Evolutionary conservation across 2,113 vertebrate species (phyloP), one percentile per base, ranked within the genome.

Genomic region (Lathamus discolor): DNA sequence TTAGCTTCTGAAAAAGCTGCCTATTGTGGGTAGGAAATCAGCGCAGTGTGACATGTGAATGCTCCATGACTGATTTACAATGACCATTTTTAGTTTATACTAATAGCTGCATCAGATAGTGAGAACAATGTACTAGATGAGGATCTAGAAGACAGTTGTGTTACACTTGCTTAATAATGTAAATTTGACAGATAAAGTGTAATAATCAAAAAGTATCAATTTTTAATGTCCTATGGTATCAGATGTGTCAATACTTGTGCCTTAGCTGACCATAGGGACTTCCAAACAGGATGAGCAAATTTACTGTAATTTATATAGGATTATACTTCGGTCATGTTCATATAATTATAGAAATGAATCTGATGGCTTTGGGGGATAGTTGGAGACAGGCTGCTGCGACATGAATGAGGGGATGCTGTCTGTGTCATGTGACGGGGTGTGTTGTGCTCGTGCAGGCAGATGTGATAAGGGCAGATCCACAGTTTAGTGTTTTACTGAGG

Each of bases 361-460:
- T 57, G 28, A 16, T 72, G 44, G 17, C 52, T 81, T 55, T 73
- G 20, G 29, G 23, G 86, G 33, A 43, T n/a, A 43, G 16, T 13
- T 44, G 64, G 28, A 80, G 54, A 12, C 2, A 3, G 24, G 11
- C 29, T 86, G 33, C 33, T 0, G 0, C 73, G 59, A 29, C 15
- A 4, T 7, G 9, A 46, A 13, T 15, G 52, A 64, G 23, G 49
- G 39, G 54, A 69, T 2, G 2, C 20, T 48, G 28, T 8, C 19
- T 24, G 7, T 25, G 4, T 19, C 0, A 1, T 1, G 0, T 9
- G 51, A 22, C 19, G 8, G 33, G 62, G 13, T 18, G 4, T 1
- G 3, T 9, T 70, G 55, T 27, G 3, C 31, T 82, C 19, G 0
- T 3, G 18, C 2, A 44, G n/a, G 17, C 39, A 27, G 33, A 10